Evolutionary conservation across 2,113 vertebrate species (phyloP), one percentile per base, ranked within the genome.

Genomic region (Lipophrys pholis): DNA sequence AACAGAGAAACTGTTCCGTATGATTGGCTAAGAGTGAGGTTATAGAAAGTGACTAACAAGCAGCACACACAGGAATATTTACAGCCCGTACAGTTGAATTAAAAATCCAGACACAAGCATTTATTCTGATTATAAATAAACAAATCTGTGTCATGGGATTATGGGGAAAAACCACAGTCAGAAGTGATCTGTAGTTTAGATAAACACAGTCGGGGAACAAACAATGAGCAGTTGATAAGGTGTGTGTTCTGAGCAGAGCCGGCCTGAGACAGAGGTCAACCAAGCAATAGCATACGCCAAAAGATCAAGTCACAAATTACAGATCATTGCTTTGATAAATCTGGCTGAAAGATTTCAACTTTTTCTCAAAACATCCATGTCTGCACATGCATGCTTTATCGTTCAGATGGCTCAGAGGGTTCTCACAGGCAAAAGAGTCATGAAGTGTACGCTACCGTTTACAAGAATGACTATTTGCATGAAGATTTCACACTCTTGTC

Each of bases 1-100:
- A 59, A 36, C 17, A 46, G 8, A 49, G 21, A 77, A 54, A 75
- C 6, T 54, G 10, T 51, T 41, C 48, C 49, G 65, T 30, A 30
- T 2, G 21, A 30, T 35, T 15, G 41, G 8, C 14, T 53, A 10
- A 5, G 30, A 68, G 40, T 51, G 0, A 6, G 16, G n/a, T 39
- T 48, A 53, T 45, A 48, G 55, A 57, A 48, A 69, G 4, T 30
- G 17, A 41, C 40, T 17, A 69, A 42, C 38, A 41, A 46, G 17
- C 38, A 69, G 45, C 16, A 84, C 11, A 30, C 66, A 46, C 8
- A 39, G 16, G 40, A n/a, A 49, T 50, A 4, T 41, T 48, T 35
- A 58, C 12, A 5, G 11, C 41, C 50, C 38, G 36, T 54, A 57
- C 10, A 67, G 65, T 60, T 41, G 10, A 45, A 50, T 14, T 15